Percentiles rank a stretch among this genome's conserved stretches.
Conservation (phyloP, 64 coral and sea anemone genomes). For the Stichodactyla helianthus region DNA sequence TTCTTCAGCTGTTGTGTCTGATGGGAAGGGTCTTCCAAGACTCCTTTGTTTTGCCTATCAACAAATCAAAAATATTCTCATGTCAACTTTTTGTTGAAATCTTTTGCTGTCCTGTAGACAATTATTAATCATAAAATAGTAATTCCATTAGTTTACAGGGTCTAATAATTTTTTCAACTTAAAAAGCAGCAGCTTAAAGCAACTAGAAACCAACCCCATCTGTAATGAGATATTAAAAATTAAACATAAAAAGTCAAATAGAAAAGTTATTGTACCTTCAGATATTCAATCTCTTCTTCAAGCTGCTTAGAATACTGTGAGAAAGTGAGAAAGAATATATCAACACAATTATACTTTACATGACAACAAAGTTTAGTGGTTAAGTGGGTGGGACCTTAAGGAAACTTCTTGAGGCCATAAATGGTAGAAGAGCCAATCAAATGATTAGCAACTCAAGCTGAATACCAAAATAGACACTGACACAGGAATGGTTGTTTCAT, state of each 20-base stretch:
- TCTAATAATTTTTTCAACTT: no score
- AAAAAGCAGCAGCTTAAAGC: background rate
- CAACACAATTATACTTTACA: background rate
- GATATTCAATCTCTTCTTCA: constrained; percentile 97
- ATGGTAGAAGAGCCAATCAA: background rate
- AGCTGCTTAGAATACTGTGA: constrained; percentile 90
- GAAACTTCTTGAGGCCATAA: background rate
- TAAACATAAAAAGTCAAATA: no score
- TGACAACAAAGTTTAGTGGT: background rate
- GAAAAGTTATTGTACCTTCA: constrained; percentile 59
- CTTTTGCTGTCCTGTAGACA: no score
- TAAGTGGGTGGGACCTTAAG: no score
- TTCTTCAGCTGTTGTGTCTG: constrained; percentile 87
- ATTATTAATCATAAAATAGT: no score
- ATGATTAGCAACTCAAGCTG: background rate
- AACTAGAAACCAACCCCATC: background rate
- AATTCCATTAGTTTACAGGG: no score
- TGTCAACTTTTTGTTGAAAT: no score
- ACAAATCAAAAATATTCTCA: background rate
- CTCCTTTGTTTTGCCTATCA: constrained; percentile 87
- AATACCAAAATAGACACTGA: background rate
- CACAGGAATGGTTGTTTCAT: background rate
- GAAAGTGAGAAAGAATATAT: background rate
- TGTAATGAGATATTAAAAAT: background rate
- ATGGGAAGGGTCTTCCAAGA: constrained; percentile 81